Evolutionary conservation across 1,140 invertebrate species (phyloP), one percentile per base, ranked within the genome.

Genomic region (Bilobella aurantiaca): DNA sequence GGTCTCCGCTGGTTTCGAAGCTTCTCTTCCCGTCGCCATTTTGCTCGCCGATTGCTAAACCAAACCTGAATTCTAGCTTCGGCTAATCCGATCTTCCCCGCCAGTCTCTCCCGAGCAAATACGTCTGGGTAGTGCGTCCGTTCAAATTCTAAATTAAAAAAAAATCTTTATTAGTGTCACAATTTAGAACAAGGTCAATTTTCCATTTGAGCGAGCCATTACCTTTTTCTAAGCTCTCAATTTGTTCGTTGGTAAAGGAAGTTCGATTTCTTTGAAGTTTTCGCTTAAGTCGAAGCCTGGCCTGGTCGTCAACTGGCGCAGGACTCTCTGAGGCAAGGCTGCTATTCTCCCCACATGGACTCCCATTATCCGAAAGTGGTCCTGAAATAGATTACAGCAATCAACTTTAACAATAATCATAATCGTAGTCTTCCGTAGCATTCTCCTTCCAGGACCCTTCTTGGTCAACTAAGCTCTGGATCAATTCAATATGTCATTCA

Each of bases 161-260:
- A 62, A 0, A 46, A 58, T 34, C 46, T 34, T 42, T 42, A 42
- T 42, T 42, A n/a, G n/a, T n/a, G n/a, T n/a, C n/a, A n/a, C n/a
- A n/a, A n/a, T n/a, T n/a, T n/a, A n/a, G n/a, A n/a, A n/a, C n/a
- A n/a, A n/a, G n/a, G n/a, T 53, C 49, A 5, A 23, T 53, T 53
- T 53, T 53, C 5, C 5, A 18, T 53, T 5, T 23, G 14, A 16
- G 21, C 25, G 8, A 8, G 5, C 49, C 14, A 14, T 71, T 77
- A 96, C 93, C 93, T 88, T 96, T 95, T 80, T 99, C 97, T 65
- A 99, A 82, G 70, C 91, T 93, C 77, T 99, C 96, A 73, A 99
- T 97, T 80, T 99, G 96, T 74, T 98, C 93, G 76, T 96, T 97
- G 69, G 93, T 97, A 79, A 99, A 99, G 64, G 95, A 98, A 63